Conservation (phyloP, 2,888 invertebrate species). For the Ashinkailepas kermadecensis region DNA sequence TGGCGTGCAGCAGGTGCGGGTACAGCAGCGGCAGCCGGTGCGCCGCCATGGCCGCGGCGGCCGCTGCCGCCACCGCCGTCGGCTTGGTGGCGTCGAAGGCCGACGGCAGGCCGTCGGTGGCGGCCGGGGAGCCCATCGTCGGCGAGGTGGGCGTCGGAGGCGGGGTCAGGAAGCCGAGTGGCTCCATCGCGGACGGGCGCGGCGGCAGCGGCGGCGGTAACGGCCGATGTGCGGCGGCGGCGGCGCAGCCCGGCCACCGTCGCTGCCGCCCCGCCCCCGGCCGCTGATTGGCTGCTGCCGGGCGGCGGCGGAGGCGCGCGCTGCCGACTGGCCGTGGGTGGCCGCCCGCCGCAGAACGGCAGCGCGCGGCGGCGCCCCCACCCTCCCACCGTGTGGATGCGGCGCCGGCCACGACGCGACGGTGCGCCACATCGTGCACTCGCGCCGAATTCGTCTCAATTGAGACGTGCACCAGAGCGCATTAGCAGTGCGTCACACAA, state of each 20-base stretch:
- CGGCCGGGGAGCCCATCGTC: background rate
- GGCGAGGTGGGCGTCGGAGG: slow-evolving; percentile 20
- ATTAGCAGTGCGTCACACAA: no score
- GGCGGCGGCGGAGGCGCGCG: background rate
- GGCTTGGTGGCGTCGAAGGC: background rate
- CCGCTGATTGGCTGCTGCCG: background rate
- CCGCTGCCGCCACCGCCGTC: background rate
- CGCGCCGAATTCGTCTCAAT: no score
- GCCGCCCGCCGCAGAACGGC: no score
- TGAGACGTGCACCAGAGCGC: no score
- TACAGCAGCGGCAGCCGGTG: slow-evolving; percentile 20
- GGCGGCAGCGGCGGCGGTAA: background rate
- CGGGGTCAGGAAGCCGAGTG: slow-evolving; percentile 12
- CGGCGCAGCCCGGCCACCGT: background rate
- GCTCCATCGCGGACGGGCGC: background rate
- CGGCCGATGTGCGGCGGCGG: background rate
- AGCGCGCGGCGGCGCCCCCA: no score
- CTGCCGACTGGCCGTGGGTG: no score
- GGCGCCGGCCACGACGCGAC: no score
- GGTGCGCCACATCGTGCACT: no score
- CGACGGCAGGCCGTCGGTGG: background rate
- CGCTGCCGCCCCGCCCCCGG: slow-evolving; percentile 14
- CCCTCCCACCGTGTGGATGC: no score
- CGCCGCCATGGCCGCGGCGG: background rate
- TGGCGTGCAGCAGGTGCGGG: slow-evolving; percentile 14